These are phyloP conservation scores for Syngnathus typhle DNA, from an alignment of 2,113 vertebrate species.

Conservation along the genomic window DNA sequence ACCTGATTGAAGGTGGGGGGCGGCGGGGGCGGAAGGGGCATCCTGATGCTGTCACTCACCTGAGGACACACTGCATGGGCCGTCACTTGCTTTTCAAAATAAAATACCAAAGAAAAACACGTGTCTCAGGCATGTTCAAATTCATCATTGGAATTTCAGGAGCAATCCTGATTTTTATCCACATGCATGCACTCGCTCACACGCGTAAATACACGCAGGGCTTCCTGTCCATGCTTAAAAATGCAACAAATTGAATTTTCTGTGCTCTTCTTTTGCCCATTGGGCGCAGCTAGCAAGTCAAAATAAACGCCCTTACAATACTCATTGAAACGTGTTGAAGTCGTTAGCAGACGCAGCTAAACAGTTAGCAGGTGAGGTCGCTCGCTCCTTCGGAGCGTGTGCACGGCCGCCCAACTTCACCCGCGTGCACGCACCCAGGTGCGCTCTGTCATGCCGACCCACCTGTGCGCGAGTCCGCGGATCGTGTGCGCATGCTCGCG, in stretches of 20 bases:
- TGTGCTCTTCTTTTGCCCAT: neutral
- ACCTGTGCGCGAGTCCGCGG: neutral
- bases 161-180: neutral
- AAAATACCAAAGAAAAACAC: neutral
- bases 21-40: constrained; percentile 22
- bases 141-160: neutral
- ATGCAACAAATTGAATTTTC: neutral
- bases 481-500: neutral
- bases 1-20: constrained; percentile 57
- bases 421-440: neutral
- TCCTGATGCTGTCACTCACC: constrained; percentile 6
- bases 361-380: neutral
- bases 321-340: neutral
- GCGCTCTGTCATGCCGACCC: neutral
- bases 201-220: neutral
- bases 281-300: neutral
- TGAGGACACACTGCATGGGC: neutral
- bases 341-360: neutral
- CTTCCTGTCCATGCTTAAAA: neutral
- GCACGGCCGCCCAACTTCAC: neutral
- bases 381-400: neutral
- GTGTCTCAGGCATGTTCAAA: neutral
- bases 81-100: neutral
- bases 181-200: neutral
- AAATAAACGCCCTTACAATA: too few relatives aligned